These are phyloP conservation scores for Vanessa tameamea DNA, from an alignment of 1,140 invertebrate species.

Conservation along the genomic window DNA sequence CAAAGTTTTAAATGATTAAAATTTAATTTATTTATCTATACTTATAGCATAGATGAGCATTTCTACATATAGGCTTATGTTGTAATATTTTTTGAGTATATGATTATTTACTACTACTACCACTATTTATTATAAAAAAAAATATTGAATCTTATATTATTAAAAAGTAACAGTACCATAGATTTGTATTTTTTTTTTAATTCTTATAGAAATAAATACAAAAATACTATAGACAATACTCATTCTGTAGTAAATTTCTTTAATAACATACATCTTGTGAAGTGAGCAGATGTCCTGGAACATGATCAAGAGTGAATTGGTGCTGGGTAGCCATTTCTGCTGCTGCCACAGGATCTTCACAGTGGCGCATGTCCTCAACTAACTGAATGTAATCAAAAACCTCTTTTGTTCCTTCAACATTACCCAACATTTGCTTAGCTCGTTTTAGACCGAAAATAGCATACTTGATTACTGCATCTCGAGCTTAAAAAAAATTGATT, in stretches of 20 bases:
- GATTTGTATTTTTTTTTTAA: no score
- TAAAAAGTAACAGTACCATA: no score
- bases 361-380: slow-evolving; percentile 82
- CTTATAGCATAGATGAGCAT: no score
- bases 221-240: no score
- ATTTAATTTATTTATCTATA: no score
- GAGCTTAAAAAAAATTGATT: slow-evolving; percentile 62
- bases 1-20: background rate
- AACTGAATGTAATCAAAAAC: slow-evolving; percentile 82
- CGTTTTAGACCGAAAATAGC: slow-evolving; percentile 79
- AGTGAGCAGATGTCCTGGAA: slow-evolving; percentile 84
- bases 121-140: no score
- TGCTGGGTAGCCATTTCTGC: slow-evolving; percentile 78
- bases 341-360: slow-evolving; percentile 80
- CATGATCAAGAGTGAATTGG: slow-evolving; percentile 83
- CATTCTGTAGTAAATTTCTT: no score
- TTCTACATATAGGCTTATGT: no score
- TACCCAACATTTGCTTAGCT: slow-evolving; percentile 70
- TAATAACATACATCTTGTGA: slow-evolving; percentile 79
- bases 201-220: no score
- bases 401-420: slow-evolving; percentile 68
- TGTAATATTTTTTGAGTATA: no score
- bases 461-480: slow-evolving; percentile 81
- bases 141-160: no score
- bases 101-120: no score